phyloP scores from a whole-genome alignment of 2,113 vertebrate species.

The Albula glossodonta region DNA sequence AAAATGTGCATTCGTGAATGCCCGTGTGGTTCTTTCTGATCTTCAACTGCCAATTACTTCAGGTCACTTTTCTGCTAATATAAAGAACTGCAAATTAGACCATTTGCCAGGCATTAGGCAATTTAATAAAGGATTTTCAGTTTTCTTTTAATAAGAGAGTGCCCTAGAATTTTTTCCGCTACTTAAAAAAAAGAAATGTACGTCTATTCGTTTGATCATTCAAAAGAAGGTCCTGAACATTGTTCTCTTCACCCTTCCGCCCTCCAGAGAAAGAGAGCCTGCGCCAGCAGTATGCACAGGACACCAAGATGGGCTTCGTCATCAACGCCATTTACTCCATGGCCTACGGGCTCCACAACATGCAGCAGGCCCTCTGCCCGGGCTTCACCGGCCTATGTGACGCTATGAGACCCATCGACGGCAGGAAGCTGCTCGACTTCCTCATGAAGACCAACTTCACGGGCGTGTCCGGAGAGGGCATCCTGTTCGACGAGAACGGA shows the following conservation, averaged over 20 bases:
- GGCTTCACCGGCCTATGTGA: slow-evolving; percentile 89
- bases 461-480: slow-evolving; percentile 90
- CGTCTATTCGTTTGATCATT: neutral
- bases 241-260: neutral
- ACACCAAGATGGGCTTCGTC: slow-evolving; percentile 99
- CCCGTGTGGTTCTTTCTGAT: neutral
- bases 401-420: slow-evolving; percentile 93
- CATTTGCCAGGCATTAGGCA: too few species aligned
- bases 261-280: slow-evolving; percentile 83
- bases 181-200: too few species aligned
- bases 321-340: slow-evolving; percentile 98
- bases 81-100: too few species aligned
- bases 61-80: neutral
- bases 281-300: slow-evolving; percentile 89
- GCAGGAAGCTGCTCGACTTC: slow-evolving; percentile 88
- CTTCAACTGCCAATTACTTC: neutral
- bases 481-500: slow-evolving; percentile 93
- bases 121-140: too few species aligned
- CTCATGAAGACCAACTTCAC: slow-evolving; percentile 98
- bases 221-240: neutral
- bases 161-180: too few species aligned
- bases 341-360: slow-evolving; percentile 95
- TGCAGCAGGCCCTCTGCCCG: slow-evolving; percentile 86
- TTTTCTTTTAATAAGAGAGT: too few species aligned
- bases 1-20: neutral